phyloP scores from a whole-genome alignment of 2,888 invertebrate genomes.

The Chloroclystis v-ata region DNA sequence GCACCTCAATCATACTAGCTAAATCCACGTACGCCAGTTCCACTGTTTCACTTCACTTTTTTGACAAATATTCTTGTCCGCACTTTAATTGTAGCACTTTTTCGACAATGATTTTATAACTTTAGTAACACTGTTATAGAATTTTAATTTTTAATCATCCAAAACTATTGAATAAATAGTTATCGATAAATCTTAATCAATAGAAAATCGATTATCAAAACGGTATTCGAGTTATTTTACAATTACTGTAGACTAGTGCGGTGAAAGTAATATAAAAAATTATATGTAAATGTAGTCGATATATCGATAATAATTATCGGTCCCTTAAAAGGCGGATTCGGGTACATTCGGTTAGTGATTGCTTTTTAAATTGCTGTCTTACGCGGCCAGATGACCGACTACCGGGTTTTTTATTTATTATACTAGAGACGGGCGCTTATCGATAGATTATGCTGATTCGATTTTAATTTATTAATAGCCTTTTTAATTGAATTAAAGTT shows the following conservation, averaged over 20 bases:
- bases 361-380: constrained; percentile 66
- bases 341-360: constrained; percentile 62
- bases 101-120: no score
- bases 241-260: constrained; percentile 36
- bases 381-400: constrained; percentile 41
- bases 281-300: constrained; percentile 56
- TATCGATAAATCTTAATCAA: constrained; percentile 19
- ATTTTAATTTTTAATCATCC: background rate
- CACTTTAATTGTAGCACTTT: background rate
- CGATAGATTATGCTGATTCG: constrained; percentile 29
- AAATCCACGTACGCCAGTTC: constrained; percentile 86
- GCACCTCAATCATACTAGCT: constrained; percentile 86
- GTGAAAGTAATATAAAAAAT: constrained; percentile 57
- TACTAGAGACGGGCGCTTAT: constrained; percentile 37
- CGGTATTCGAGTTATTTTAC: constrained; percentile 19
- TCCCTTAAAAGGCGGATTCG: constrained; percentile 65
- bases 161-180: constrained; percentile 4
- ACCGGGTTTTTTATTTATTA: constrained; percentile 53
- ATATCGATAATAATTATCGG: constrained; percentile 59
- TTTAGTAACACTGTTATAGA: no score
- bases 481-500: background rate
- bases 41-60: constrained; percentile 67
- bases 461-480: constrained; percentile 6
- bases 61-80: background rate
- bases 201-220: constrained; percentile 26